Percentiles rank a stretch among this genome's conserved stretches.
Evolutionary conservation across 2,797 vertebrate species (phyloP).

Genomic region (Apogon hyalosoma): DNA sequence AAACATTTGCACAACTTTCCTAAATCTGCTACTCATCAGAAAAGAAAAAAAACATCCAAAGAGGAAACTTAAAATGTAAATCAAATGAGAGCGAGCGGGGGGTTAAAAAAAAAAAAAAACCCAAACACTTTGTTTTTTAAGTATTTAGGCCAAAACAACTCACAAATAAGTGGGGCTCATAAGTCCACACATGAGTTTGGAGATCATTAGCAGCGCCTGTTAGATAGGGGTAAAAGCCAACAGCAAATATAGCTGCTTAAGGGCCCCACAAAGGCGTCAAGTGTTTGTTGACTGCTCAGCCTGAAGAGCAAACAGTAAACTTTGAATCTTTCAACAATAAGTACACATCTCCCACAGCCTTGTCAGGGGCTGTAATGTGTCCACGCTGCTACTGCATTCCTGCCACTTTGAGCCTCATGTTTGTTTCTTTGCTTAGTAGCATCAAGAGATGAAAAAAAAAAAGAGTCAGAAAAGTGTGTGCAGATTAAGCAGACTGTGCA

Average conservation of each 20-base stretch:
- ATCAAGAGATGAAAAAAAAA: slow-evolving; percentile 49
- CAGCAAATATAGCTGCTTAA: slow-evolving; percentile 89
- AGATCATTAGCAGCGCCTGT: slow-evolving; percentile 80
- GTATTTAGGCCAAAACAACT: slow-evolving; percentile 52
- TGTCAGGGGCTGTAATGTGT: slow-evolving; percentile 41
- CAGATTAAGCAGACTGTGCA: no score
- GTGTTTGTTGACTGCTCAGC: slow-evolving; percentile 93
- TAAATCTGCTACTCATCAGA: slow-evolving; percentile 28
- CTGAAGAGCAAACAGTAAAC: slow-evolving; percentile 89
- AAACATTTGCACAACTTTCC: slow-evolving; percentile 5
- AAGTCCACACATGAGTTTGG: slow-evolving; percentile 59
- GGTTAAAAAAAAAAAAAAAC: slow-evolving; percentile 7
- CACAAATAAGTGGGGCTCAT: slow-evolving; percentile 32
- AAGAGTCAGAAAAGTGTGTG: slow-evolving; percentile 7
- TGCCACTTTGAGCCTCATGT: slow-evolving; percentile 33
- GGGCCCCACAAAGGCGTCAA: slow-evolving; percentile 86
- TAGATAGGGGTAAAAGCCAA: slow-evolving; percentile 82
- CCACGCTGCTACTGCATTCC: slow-evolving; percentile 51
- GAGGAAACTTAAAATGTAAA: slow-evolving; percentile 8
- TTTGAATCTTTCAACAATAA: slow-evolving; percentile 77
- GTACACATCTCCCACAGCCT: slow-evolving; percentile 62
- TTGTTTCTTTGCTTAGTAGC: slow-evolving; percentile 41
- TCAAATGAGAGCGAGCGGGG: not conserved
- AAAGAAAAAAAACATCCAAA: not conserved
- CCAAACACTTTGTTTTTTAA: not conserved